Percentiles rank a stretch among this genome's conserved stretches.
Evolutionary conservation across 2,888 invertebrate species (phyloP).

Genomic region (Drosophila mulleri): DNA sequence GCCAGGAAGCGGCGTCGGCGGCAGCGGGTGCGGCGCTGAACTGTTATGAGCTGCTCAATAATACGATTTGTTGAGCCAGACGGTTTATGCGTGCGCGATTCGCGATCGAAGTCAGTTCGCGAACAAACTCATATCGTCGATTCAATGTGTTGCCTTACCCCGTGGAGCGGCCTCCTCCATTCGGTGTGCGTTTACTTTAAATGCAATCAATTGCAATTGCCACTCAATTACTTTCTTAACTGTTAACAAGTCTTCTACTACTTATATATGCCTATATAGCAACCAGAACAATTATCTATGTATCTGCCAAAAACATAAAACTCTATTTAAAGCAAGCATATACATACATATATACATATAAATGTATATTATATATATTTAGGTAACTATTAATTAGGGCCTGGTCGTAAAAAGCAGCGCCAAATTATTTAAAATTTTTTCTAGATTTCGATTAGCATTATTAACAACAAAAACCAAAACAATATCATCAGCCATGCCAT

Average conservation of each 20-base stretch:
- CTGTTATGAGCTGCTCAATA: conserved; percentile 85
- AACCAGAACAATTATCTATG: conserved; percentile 50
- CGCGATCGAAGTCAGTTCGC: conserved; percentile 13
- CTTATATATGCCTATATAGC: conserved; percentile 47
- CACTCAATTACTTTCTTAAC: conserved; percentile 70
- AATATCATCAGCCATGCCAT: conserved; percentile 74
- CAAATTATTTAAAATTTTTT: conserved; percentile 51
- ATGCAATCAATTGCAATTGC: conserved; percentile 71
- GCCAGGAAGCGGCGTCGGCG: conserved; percentile 80
- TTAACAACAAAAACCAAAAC: conserved; percentile 33
- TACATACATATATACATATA: conserved; percentile 41
- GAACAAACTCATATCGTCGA: conserved; percentile 46
- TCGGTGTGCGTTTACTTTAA: conserved; percentile 65
- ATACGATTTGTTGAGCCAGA: conserved; percentile 84
- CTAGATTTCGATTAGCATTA: conserved; percentile 65
- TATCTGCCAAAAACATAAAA: conserved; percentile 44
- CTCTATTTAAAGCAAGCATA: conserved; percentile 60
- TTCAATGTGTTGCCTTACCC: conserved; percentile 47
- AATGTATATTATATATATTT: conserved; percentile 52
- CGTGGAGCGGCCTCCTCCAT: conserved; percentile 46
- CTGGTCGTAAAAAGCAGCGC: conserved; percentile 19
- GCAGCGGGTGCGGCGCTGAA: conserved; percentile 62
- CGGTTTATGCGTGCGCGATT: conserved; percentile 16
- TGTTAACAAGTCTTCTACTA: conserved; percentile 65
- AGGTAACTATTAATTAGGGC: conserved; percentile 33